Conservation (phyloP, 2,888 invertebrate genomes). For the Agriotes lineatus region DNA sequence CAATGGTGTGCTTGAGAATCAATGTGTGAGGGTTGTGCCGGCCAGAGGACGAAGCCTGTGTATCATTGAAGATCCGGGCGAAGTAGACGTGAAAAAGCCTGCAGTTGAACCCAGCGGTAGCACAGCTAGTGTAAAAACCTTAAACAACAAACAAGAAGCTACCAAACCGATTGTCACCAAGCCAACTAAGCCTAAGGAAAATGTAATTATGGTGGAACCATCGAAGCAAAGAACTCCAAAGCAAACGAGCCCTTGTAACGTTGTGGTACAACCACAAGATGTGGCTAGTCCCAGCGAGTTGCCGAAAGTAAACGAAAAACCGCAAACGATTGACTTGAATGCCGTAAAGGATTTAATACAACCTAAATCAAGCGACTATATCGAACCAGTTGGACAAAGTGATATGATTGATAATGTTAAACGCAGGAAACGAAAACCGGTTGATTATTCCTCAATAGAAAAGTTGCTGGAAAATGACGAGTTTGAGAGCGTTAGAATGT, state of each 20-base stretch:
- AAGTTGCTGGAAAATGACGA: slow-evolving; percentile 21
- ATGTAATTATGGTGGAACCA: no score
- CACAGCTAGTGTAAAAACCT: no score
- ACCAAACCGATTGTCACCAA: no score
- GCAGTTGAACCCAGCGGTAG: neutral
- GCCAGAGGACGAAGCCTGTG: slow-evolving; percentile 23
- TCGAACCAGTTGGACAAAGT: neutral
- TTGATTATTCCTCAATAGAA: slow-evolving; percentile 36
- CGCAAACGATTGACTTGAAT: neutral
- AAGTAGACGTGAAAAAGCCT: neutral
- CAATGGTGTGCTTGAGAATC: neutral
- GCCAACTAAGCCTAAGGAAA: no score
- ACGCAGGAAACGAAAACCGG: slow-evolving; percentile 32
- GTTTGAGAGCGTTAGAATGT: neutral
- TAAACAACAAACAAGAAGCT: no score
- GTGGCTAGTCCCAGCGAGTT: neutral
- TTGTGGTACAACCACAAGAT: no score
- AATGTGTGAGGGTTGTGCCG: neutral
- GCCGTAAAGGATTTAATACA: neutral
- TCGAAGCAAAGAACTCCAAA: no score
- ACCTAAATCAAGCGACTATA: neutral
- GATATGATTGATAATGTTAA: slow-evolving; percentile 40
- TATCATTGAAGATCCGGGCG: slow-evolving; percentile 18
- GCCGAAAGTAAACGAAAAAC: neutral
- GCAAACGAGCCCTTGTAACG: no score